A percentile compares a stretch with the other conserved stretches of the same genome.
These are phyloP conservation scores for Enteromius mattozi DNA, from an alignment of 2,797 vertebrate species.

Conservation along the genomic window DNA sequence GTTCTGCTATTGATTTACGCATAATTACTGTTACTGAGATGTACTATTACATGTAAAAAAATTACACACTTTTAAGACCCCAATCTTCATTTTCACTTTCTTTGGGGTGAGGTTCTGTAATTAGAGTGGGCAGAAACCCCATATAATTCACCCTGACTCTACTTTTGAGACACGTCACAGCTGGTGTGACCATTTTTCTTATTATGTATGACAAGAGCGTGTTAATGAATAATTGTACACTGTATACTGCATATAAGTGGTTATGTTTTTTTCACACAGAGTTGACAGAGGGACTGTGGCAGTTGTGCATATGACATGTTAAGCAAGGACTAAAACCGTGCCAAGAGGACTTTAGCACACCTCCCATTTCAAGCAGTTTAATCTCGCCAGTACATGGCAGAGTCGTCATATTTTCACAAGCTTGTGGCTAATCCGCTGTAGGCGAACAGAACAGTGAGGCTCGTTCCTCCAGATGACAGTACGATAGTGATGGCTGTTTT, in stretches of 20 bases:
- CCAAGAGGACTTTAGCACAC: slow-evolving; percentile 36
- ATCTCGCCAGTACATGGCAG: slow-evolving; percentile 15
- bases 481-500: slow-evolving; percentile 61
- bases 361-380: slow-evolving; percentile 28
- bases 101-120: not conserved
- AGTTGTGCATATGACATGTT: slow-evolving; percentile 17
- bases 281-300: slow-evolving; percentile 3
- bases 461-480: slow-evolving; percentile 59
- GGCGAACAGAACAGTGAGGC: slow-evolving; percentile 9
- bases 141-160: not conserved
- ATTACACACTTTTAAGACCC: not conserved
- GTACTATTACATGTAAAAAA: not conserved
- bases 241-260: not conserved
- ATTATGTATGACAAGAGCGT: not conserved
- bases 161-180: not conserved
- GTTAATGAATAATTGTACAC: slow-evolving; percentile 6
- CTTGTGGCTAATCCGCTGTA: slow-evolving; percentile 38
- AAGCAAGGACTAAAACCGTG: slow-evolving; percentile 1
- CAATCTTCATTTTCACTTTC: not conserved
- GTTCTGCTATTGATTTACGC: not conserved
- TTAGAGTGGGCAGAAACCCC: not conserved
- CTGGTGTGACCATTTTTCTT: not conserved
- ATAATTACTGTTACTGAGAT: not conserved
- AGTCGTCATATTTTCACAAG: slow-evolving; percentile 31
- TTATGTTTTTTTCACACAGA: slow-evolving; percentile 6